Evolutionary conservation across 2,113 vertebrate genomes (phyloP), one percentile per base, ranked within the genome.

Genomic region (Neolamprologus fasciatus): DNA sequence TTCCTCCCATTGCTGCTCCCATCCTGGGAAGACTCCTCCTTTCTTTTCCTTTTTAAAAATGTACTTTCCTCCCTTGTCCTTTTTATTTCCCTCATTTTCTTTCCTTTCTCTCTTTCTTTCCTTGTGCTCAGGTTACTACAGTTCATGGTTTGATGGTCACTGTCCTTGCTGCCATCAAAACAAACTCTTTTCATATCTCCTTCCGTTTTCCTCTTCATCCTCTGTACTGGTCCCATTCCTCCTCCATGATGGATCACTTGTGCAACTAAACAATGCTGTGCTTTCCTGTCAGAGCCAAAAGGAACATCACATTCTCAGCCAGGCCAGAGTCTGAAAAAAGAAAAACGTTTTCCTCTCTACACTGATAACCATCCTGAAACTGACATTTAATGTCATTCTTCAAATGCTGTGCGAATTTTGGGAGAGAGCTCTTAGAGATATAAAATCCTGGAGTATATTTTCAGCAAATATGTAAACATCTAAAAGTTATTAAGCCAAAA

Each of bases 21-120:
- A 71, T 85, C 91, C 87, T 92, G 91, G 84, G 89, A 93, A 93
- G 87, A 92, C 89, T 90, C 88, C 88, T 93, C 89, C 90, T 91
- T 88, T 87, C 87, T 68, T 83, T 40, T 76, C 82, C 85, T 83
- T 80, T 84, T 79, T 66, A 83, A 53, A 68, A 23, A 51, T n/a
- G 2, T 28, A 16, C 57, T 54, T 79, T 83, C 85, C 89, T 89
- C 66, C 45, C 28, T 6, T 7, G 11, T 63, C 28, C 12, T 17
- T n/a, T 9, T 58, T 16, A n/a, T 26, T 45, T 47, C 12, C 31
- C 9, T 83, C 63, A 8, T 35, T 21, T 78, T 19, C 33, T 68
- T 55, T 55, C 37, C 68, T n/a, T 28, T 71, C 14, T 28, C 50
- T 78, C 37, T 31, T 19, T 19, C 58, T 63, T 35, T 63, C 8